Evolutionary conservation across 1,140 invertebrate genomes (phyloP).

Genomic region (Scaptomyza hsui): DNA sequence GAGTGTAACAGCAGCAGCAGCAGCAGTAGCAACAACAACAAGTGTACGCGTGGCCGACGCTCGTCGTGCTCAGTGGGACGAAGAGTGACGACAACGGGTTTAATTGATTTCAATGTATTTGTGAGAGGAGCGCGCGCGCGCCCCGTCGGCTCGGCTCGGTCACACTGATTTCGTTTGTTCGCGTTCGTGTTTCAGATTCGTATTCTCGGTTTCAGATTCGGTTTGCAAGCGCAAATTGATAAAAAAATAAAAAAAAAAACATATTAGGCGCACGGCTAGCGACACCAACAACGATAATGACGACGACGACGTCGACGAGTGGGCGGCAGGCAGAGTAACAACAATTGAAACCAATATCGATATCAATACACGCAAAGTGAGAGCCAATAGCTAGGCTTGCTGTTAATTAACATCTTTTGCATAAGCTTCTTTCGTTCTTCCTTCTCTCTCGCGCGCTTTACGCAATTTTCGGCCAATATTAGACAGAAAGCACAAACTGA

Average conservation of each 20-base stretch:
- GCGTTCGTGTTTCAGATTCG: neutral
- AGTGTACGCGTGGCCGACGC: slow-evolving; percentile 71
- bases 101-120: slow-evolving; percentile 72
- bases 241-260: slow-evolving; percentile 21
- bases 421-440: slow-evolving; percentile 6
- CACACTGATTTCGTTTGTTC: slow-evolving; percentile 33
- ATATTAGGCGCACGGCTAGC: neutral
- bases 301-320: neutral
- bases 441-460: neutral
- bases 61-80: slow-evolving; percentile 28
- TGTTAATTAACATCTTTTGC: slow-evolving; percentile 26
- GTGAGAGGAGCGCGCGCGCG: slow-evolving; percentile 58
- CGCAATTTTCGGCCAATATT: slow-evolving; percentile 44
- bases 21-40: slow-evolving; percentile 50
- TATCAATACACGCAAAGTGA: slow-evolving; percentile 5
- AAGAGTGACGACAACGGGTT: slow-evolving; percentile 76
- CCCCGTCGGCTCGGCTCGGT: slow-evolving; percentile 18
- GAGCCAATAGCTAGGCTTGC: slow-evolving; percentile 5
- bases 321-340: neutral
- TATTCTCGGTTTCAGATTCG: slow-evolving; percentile 14
- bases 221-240: slow-evolving; percentile 70
- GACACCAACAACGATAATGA: too few species aligned
- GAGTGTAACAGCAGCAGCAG: slow-evolving; percentile 6
- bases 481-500: slow-evolving; percentile 15
- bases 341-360: slow-evolving; percentile 48